phyloP scores from a whole-genome alignment of 1,140 invertebrate genomes.

The Aphis gossypii region DNA sequence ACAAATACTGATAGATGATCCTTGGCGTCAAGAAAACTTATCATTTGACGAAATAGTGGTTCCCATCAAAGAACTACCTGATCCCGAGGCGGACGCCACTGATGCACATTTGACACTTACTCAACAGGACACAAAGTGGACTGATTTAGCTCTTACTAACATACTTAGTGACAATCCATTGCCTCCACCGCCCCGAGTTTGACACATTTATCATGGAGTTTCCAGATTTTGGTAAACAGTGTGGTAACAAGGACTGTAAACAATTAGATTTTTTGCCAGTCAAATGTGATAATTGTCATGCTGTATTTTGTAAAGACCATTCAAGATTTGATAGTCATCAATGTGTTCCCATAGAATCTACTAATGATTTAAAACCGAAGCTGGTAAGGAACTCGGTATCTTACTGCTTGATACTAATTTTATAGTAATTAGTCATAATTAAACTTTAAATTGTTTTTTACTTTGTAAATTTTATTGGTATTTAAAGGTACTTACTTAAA shows the following conservation, averaged over 20 bases:
- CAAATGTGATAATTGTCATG: conserved; percentile 64
- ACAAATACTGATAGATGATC: conserved; percentile 86
- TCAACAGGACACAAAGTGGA: conserved; percentile 91
- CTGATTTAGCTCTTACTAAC: conserved; percentile 75
- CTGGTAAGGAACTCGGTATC: conserved; percentile 18
- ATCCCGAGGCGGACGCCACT: conserved; percentile 92
- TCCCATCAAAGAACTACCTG: conserved; percentile 85
- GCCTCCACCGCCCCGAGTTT: conserved; percentile 34
- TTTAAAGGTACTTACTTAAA: neutral
- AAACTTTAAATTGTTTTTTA: neutral
- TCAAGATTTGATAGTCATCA: conserved; percentile 63
- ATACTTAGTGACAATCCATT: conserved; percentile 48
- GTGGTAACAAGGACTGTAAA: conserved; percentile 64
- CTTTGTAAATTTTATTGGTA: neutral
- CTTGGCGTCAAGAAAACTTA: conserved; percentile 86
- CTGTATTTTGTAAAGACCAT: conserved; percentile 66
- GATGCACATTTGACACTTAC: conserved; percentile 87
- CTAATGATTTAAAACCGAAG: neutral
- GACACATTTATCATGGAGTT: conserved; percentile 63
- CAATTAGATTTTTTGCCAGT: conserved; percentile 67
- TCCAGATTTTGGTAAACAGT: conserved; percentile 64
- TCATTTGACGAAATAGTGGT: conserved; percentile 91
- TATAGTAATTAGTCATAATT: neutral
- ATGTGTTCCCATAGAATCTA: conserved; percentile 61
- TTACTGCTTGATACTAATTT: neutral